Conservation (phyloP, 1,140 invertebrate species). For the Pachypeltis micranthus region DNA sequence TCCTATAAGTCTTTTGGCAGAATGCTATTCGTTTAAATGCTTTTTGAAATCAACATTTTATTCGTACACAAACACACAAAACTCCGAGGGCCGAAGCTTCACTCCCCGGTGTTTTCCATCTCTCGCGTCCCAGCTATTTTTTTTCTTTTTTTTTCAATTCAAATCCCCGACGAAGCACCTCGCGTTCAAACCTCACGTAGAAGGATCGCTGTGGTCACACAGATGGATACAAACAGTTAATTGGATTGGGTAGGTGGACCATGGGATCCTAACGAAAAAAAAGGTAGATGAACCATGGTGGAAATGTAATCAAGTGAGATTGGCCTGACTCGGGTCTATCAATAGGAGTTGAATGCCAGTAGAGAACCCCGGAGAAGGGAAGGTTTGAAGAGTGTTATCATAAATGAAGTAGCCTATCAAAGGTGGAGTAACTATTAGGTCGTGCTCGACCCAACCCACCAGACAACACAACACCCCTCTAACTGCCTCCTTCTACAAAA, state of each 20-base stretch:
- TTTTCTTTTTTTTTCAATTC: too few relatives aligned
- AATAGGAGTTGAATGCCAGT: background rate
- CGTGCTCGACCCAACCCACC: constrained; percentile 5
- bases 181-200: background rate
- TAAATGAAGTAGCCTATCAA: constrained; percentile 9
- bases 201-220: background rate
- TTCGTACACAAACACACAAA: too few relatives aligned
- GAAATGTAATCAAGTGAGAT: background rate
- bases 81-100: too few relatives aligned
- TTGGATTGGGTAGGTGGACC: background rate
- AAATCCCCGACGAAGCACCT: background rate
- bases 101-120: too few relatives aligned
- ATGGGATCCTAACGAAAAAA: background rate
- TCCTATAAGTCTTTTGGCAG: too few relatives aligned
- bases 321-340: background rate
- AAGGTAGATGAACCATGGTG: background rate
- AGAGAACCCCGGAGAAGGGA: background rate
- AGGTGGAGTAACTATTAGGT: constrained; percentile 4
- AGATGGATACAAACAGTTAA: constrained; percentile 6
- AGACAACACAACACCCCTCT: background rate
- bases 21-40: too few relatives aligned
- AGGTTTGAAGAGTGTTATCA: constrained; percentile 9
- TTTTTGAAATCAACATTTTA: too few relatives aligned
- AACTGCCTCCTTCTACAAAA: background rate
- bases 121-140: too few relatives aligned